Evolutionary conservation across 2,113 vertebrate genomes (phyloP).

Genomic region (Paracanthobrama guichenoti): DNA sequence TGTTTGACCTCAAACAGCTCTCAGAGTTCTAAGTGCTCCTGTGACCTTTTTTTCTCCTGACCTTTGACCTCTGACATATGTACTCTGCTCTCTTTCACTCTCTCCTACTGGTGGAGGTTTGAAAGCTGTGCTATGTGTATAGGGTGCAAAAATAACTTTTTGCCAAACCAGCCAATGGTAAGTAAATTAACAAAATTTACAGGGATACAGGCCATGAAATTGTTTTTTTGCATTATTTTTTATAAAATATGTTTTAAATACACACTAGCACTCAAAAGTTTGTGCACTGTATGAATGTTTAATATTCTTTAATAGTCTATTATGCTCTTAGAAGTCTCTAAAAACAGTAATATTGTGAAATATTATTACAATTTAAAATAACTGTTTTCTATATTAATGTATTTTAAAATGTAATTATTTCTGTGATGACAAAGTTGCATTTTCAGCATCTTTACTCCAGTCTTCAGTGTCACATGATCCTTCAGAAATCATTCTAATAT

Average conservation of each 20-base stretch:
- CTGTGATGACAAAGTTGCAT: neutral
- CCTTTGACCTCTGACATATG: slow-evolving; percentile 48
- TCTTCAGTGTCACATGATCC: neutral
- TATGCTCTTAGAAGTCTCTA: neutral
- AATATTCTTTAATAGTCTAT: too few relatives aligned
- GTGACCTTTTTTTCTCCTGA: slow-evolving; percentile 31
- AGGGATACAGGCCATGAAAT: too few relatives aligned
- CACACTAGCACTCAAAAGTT: too few relatives aligned
- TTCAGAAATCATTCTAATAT: neutral
- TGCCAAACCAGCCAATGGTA: neutral
- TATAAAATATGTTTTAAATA: neutral
- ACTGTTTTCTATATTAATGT: neutral
- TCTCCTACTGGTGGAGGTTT: neutral
- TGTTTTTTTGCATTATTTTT: neutral
- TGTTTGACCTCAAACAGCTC: slow-evolving; percentile 48
- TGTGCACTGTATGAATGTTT: too few relatives aligned
- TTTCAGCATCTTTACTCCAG: too few relatives aligned
- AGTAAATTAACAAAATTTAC: neutral
- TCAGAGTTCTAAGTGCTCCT: slow-evolving; percentile 43
- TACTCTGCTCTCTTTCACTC: slow-evolving; percentile 2
- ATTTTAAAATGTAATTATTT: neutral
- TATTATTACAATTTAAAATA: too few relatives aligned
- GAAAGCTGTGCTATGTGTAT: neutral
- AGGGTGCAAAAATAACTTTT: neutral
- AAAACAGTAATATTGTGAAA: neutral